Conservation (phyloP, 2,797 vertebrate species). For the Gallinago nigripennis region DNA sequence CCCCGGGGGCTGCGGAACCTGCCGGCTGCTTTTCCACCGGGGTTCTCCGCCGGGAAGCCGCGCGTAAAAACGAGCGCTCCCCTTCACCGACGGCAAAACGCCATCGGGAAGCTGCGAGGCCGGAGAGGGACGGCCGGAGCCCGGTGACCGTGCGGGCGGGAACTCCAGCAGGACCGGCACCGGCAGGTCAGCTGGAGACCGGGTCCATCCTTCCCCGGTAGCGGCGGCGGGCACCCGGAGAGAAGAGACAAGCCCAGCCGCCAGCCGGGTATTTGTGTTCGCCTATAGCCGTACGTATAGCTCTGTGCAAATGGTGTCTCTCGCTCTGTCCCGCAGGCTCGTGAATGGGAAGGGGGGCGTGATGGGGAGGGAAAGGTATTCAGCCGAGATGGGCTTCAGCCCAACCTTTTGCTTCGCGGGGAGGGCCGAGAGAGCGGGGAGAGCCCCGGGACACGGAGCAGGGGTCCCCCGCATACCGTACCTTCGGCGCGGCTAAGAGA, state of each 20-base stretch:
- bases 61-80: neutral
- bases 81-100: neutral
- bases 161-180: neutral
- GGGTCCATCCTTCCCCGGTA: no score
- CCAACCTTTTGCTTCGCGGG: neutral
- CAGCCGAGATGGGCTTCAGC: neutral
- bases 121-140: neutral
- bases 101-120: neutral
- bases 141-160: neutral
- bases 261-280: neutral
- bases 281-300: no score
- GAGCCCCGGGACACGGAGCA: neutral
- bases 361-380: neutral
- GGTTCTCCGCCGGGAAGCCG: accelerated
- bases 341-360: neutral
- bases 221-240: neutral
- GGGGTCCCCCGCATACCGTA: neutral
- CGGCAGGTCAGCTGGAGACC: neutral
- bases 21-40: neutral
- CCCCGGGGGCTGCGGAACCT: neutral
- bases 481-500: neutral
- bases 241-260: neutral
- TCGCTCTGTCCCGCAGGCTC: neutral
- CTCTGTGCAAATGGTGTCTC: accelerated
- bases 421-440: neutral